Evolutionary conservation across 1,140 invertebrate species (phyloP).

Genomic region (Philotrypesis tridentata): DNA sequence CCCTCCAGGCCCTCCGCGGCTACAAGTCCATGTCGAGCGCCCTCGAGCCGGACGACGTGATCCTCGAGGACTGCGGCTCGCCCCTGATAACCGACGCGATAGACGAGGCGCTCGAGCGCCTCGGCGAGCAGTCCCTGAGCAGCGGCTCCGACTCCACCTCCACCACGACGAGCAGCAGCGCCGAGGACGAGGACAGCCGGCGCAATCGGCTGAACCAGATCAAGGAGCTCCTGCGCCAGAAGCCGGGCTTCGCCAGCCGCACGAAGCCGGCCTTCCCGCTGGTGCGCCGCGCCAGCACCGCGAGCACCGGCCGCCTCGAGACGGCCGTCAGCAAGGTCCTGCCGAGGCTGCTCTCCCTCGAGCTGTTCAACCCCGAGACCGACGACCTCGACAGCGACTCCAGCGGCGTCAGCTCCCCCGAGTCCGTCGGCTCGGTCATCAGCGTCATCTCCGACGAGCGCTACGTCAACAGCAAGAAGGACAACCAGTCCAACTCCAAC

Average conservation of each 20-base stretch:
- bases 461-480: not conserved
- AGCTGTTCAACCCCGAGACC: slow-evolving; percentile 91
- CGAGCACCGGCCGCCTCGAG: slow-evolving; percentile 67
- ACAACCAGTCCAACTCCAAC: not conserved
- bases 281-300: slow-evolving; percentile 76
- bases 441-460: slow-evolving; percentile 76
- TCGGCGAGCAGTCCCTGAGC: not conserved
- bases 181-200: slow-evolving; percentile 68
- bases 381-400: slow-evolving; percentile 93
- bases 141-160: not conserved
- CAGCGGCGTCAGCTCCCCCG: slow-evolving; percentile 88
- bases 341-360: slow-evolving; percentile 84
- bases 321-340: slow-evolving; percentile 74
- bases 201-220: slow-evolving; percentile 80
- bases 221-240: slow-evolving; percentile 79
- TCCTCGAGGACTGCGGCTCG: slow-evolving; percentile 44
- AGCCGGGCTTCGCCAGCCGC: slow-evolving; percentile 73
- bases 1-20: slow-evolving; percentile 27
- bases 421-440: slow-evolving; percentile 89
- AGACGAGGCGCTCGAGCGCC: slow-evolving; percentile 43
- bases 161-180: slow-evolving; percentile 42
- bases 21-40: slow-evolving; percentile 45
- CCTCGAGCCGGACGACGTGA: slow-evolving; percentile 1
- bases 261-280: slow-evolving; percentile 75
- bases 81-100: slow-evolving; percentile 12